Evolutionary conservation across 2,797 vertebrate species (phyloP), one percentile per base, ranked within the genome.

Genomic region (Pterois miles): DNA sequence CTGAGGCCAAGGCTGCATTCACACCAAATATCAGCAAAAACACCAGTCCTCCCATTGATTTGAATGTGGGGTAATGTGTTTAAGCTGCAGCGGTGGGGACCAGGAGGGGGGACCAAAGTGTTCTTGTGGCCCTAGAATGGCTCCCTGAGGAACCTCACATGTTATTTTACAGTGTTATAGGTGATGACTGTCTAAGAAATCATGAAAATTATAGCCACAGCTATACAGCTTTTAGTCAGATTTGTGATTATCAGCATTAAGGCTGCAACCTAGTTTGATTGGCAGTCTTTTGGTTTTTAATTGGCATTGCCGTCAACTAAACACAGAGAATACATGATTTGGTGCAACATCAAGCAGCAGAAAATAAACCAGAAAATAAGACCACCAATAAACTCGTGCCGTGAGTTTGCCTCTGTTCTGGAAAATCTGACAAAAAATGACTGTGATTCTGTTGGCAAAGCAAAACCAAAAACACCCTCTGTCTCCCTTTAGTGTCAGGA

Each of bases 401-500:
- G 29, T n/a, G 1, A 29, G n/a, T 2, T 13, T 54, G 27, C 27
- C 8, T 22, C 4, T n/a, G 16, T 58, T 29, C 57, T 29, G 10
- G 43, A 5, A 46, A 31, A 71, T 48, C 38, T 5, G 40, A 34
- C 6, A 14, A 22, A 9, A 71, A 50, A 10, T 9, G 13, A 20
- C 40, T 18, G 40, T 6, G 20, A 13, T 46, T 76, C n/a, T 76
- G 48, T 43, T 53, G 20, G 7, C 13, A 52, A 53, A 29, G 10
- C 16, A 57, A 13, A n/a, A 50, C 9, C 8, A 14, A 34, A 48
- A 59, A 29, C 16, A 33, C 5, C 22, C 25, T 80, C 46, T 78
- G 25, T 76, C 62, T 53, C 69, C 43, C 59, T 53, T 53, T 67
- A 98, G 98, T 97, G 95, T 87, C 97, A 98, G 70, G 97, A 99